Evolutionary conservation across 2,797 vertebrate species (phyloP), one percentile per base, ranked within the genome.

Genomic region (Tinamus major): DNA sequence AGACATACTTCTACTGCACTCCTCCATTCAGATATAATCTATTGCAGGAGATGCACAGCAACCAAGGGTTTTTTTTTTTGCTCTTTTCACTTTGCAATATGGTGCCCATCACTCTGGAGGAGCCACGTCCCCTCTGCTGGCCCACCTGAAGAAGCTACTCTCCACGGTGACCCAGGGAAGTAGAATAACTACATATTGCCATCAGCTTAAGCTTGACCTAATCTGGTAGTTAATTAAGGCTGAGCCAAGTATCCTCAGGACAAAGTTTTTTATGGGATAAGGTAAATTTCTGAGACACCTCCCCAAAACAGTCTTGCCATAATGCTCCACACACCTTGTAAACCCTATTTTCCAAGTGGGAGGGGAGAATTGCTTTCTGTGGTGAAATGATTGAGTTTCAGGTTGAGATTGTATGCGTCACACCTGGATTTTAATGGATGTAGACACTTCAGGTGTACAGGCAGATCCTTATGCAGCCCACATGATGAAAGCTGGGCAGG

Each of bases 11-110:
- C 64, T 42, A 17, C 87, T 90, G 76, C 85, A 78, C 76, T 86
- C 85, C 86, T 94, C 94, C 92, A 65, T 96, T 96, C 96, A 93
- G 33, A 79, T 92, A 61, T n/a, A 33, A 96, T 97, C 85, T 94
- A 6, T 31, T 87, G 89, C 67, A 53, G 79, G 70, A 94, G 63
- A 46, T 63, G 67, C 87, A 70, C 49, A 69, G 59, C 67, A 83
- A 89, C 15, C 2, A 75, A 85, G 26, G 17, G n/a, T n/a, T n/a
- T n/a, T n/a, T 0, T 85, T 79, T 79, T 49, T 64, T 11, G 6
- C 53, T 76, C 75, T 86, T 87, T 95, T 85, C 48, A 27, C 49
- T 65, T 63, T 13, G n/a, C 0, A 9, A 53, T 69, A 55, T 10
- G 79, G 75, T 82, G 68, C 83, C 3, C 17, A 92, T 92, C 70